Conservation (phyloP, 2,888 invertebrate species). For the Cyrtodaria siliqua region DNA sequence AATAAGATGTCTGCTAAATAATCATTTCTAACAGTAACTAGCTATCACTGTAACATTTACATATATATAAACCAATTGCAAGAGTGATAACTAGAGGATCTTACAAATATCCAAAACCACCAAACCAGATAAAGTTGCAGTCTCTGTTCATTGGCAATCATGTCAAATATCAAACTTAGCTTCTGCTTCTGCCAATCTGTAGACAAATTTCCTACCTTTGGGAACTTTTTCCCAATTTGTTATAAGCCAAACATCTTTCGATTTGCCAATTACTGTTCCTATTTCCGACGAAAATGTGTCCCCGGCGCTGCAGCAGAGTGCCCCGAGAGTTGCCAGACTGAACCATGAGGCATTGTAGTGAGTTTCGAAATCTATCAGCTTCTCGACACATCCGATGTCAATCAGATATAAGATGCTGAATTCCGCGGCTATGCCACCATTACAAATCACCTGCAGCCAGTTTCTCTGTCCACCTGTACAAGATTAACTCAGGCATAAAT, state of each 20-base stretch:
- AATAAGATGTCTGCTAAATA: too few species aligned
- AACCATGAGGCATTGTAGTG: constrained; percentile 92
- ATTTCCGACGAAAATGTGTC: constrained; percentile 97
- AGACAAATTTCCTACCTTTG: constrained; percentile 87
- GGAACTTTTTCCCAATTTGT: constrained; percentile 92
- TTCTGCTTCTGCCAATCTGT: too few species aligned
- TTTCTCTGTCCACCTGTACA: constrained; percentile 92
- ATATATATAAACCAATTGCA: too few species aligned
- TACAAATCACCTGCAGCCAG: constrained; percentile 96
- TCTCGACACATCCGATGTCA: constrained; percentile 90
- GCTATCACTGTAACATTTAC: too few species aligned
- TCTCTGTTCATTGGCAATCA: too few species aligned
- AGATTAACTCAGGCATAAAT: too few species aligned
- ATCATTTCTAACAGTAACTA: too few species aligned
- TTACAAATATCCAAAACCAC: too few species aligned
- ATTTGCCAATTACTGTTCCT: constrained; percentile 90
- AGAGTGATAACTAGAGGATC: too few species aligned
- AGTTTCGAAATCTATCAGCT: constrained; percentile 91
- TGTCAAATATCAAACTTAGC: too few species aligned
- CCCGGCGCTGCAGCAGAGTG: constrained; percentile 93
- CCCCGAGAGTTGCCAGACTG: constrained; percentile 92
- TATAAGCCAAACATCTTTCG: constrained; percentile 91
- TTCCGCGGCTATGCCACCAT: constrained; percentile 94
- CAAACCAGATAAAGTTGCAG: too few species aligned
- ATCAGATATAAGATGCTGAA: constrained; percentile 92